Evolutionary conservation across 2,113 vertebrate species (phyloP), one percentile per base, ranked within the genome.

Genomic region (Nestor notabilis): DNA sequence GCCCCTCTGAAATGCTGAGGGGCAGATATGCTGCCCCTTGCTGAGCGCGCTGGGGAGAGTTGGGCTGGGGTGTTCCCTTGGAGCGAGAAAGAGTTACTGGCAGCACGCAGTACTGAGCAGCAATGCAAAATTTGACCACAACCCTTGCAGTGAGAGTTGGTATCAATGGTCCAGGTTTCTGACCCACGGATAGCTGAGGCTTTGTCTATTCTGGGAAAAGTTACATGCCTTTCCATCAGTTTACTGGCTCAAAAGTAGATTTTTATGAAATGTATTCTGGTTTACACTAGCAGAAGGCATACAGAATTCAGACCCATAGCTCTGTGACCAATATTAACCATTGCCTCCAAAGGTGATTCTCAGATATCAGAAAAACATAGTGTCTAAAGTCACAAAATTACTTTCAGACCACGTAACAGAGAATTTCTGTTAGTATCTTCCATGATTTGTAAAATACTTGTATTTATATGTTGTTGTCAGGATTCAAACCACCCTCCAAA

Each of bases 401-500:
- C 27, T 89, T 83, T 64, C 69, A 27, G 37, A 81, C 49, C 63
- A 79, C 5, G 1, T 92, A 70, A 63, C 37, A 85, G 89, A 76
- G 24, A 69, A 60, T 39, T 49, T 70, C 64, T 65, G 37, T 33
- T 81, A 39, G 28, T 65, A 37, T 88, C 49, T 47, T 78, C 87
- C 18, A 56, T 90, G 41, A 65, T 83, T 78, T 53, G 52, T 90
- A 83, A 93, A 86, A 69, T 41, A 13, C 28, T 74, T 93, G 29
- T 13, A 61, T 91, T 88, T 94, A 53, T 95, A 94, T 95, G 16
- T 90, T 52, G 47, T 97, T 91, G 65, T 78, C 91, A 98, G 98
- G 98, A 96, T 78, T 90, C 97, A 56, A 90, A 95, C 80, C 78
- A 72, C 15, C 17, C 90, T 76, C 93, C 81, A 93, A 98, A 96